These are phyloP conservation scores for Oryzias curvinotus DNA, from an alignment of 2,113 vertebrate genomes.

Conservation along the genomic window DNA sequence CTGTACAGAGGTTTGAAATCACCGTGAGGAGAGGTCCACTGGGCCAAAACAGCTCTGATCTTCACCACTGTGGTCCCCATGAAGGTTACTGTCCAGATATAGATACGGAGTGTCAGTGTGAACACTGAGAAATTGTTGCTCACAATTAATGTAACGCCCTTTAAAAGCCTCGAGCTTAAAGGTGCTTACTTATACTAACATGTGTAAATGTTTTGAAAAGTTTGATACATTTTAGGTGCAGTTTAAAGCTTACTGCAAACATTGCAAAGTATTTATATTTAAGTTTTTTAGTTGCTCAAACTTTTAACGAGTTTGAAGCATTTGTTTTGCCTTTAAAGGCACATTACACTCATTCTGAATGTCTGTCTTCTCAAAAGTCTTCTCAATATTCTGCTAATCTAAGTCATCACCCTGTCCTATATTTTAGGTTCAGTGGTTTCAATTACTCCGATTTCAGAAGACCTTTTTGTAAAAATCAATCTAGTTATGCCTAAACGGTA, in stretches of 20 bases:
- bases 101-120: constrained; percentile 39
- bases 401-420: background rate
- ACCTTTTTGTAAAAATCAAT: constrained; percentile 10
- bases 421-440: constrained; percentile 18
- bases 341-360: too few species aligned
- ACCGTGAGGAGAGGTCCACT: constrained; percentile 53
- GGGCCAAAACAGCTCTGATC: constrained; percentile 46
- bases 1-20: constrained; percentile 31
- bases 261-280: too few species aligned
- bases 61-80: constrained; percentile 58
- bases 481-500: background rate
- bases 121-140: background rate
- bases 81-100: constrained; percentile 60
- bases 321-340: too few species aligned
- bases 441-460: constrained; percentile 1
- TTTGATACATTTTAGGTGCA: too few species aligned
- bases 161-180: too few species aligned
- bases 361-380: background rate
- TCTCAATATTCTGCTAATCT: background rate
- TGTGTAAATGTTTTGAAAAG: too few species aligned
- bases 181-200: too few species aligned
- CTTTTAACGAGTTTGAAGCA: too few species aligned
- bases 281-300: too few species aligned
- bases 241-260: too few species aligned
- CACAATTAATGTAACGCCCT: background rate